Evolutionary conservation across 30 jellyfish, hydroid and myxozoan genomes (phyloP).

Genomic region (Cassiopea xamachana): DNA sequence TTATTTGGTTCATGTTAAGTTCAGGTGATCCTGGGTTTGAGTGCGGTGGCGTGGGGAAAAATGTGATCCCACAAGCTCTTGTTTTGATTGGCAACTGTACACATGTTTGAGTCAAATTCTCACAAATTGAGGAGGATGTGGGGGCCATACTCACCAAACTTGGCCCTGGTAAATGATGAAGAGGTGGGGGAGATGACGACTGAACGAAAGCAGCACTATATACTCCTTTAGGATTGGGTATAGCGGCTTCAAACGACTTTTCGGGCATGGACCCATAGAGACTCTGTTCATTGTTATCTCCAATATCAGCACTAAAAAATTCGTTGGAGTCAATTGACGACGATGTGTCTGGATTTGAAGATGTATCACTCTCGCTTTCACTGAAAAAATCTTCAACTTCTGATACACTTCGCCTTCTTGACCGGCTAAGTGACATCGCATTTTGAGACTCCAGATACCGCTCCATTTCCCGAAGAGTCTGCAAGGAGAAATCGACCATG

Average conservation of each 20-base stretch:
- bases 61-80: conserved; percentile 50
- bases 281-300: conserved; percentile 63
- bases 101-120: conserved; percentile 50
- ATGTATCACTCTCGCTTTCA: conserved; percentile 94
- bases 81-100: conserved; percentile 75
- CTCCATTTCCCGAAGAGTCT: conserved; percentile 99
- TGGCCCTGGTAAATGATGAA: conserved; percentile 63
- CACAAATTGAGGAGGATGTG: conserved; percentile 30
- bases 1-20: conserved; percentile 35
- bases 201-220: conserved; percentile 42
- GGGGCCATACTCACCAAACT: conserved; percentile 39
- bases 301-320: conserved; percentile 27
- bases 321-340: conserved; percentile 82
- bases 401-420: conserved; percentile 81
- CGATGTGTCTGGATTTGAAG: conserved; percentile 87
- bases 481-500: conserved; percentile 24
- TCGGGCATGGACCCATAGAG: conserved; percentile 55
- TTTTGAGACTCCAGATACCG: conserved; percentile 82
- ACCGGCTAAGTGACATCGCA: conserved; percentile 52
- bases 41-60: conserved; percentile 86
- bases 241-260: conserved; percentile 31
- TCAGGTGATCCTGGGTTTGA: conserved; percentile 87
- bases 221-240: conserved; percentile 33
- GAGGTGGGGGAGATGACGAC: conserved; percentile 79
- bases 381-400: conserved; percentile 94